Conservation (phyloP, 2,888 invertebrate genomes). For the Steinernema carpocapsae region DNA sequence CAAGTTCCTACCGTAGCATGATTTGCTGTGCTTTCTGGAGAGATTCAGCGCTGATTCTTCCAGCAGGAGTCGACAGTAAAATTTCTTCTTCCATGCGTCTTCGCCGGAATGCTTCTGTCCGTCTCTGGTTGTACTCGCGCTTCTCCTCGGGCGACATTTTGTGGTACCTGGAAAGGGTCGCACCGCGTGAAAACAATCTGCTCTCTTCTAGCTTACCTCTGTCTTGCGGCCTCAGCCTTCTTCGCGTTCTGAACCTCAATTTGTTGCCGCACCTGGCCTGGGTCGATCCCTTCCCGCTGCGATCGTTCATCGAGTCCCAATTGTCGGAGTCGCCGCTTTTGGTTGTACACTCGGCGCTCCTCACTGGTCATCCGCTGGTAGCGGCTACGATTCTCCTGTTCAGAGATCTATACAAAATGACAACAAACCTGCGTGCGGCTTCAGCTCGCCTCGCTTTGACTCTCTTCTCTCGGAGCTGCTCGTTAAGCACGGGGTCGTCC, state of each 20-base stretch:
- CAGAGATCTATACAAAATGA: too few species aligned
- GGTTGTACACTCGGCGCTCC: constrained; percentile 59
- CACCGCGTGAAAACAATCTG: neutral
- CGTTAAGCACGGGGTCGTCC: constrained; percentile 29
- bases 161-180: constrained; percentile 6
- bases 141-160: constrained; percentile 22
- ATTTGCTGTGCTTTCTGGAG: constrained; percentile 67
- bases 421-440: too few species aligned
- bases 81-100: constrained; percentile 58
- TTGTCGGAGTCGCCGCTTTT: constrained; percentile 46
- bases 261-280: constrained; percentile 25
- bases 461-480: constrained; percentile 30
- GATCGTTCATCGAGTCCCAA: constrained; percentile 47
- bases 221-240: constrained; percentile 57
- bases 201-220: constrained; percentile 36
- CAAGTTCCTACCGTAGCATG: constrained; percentile 50
- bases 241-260: constrained; percentile 43
- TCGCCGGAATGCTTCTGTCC: constrained; percentile 39
- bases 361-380: constrained; percentile 45
- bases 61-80: constrained; percentile 57
- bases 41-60: constrained; percentile 63
- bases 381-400: too few species aligned
- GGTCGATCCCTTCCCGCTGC: neutral
- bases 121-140: constrained; percentile 8
- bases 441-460: constrained; percentile 19